Evolutionary conservation across 1,140 invertebrate genomes (phyloP).

Genomic region (Nomia melanderi): DNA sequence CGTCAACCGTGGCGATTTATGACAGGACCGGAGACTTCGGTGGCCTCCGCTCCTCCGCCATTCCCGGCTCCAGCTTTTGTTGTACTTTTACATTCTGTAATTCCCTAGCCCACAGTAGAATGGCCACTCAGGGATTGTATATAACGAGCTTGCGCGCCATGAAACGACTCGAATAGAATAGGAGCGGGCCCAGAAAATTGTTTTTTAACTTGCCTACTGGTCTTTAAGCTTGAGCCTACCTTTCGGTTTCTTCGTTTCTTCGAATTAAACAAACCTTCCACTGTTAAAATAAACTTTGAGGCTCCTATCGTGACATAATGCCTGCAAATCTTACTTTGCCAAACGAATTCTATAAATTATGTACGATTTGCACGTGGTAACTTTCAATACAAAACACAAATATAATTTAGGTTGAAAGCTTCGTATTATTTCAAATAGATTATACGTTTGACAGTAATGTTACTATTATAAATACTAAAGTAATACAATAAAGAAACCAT

Average conservation of each 20-base stretch:
- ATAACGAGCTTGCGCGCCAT: neutral
- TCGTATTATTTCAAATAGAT: too few relatives aligned
- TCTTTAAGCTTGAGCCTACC: neutral
- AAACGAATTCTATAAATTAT: too few relatives aligned
- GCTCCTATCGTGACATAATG: neutral
- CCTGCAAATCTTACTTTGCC: too few relatives aligned
- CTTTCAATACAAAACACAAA: too few relatives aligned
- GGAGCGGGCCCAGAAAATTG: neutral
- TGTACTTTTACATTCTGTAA: slow-evolving; percentile 23
- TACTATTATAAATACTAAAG: too few relatives aligned
- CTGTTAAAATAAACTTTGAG: neutral
- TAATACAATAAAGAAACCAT: too few relatives aligned
- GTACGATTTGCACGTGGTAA: too few relatives aligned
- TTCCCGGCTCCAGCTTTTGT: slow-evolving; percentile 15
- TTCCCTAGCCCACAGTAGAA: neutral
- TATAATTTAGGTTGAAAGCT: too few relatives aligned
- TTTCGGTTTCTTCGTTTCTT: neutral
- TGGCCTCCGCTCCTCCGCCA: neutral
- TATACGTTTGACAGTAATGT: too few relatives aligned
- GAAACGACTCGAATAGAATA: neutral
- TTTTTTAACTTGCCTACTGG: slow-evolving; percentile 10
- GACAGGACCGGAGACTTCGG: slow-evolving; percentile 25
- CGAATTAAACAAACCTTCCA: neutral
- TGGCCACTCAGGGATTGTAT: slow-evolving; percentile 5
- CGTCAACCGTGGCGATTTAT: slow-evolving; percentile 54